Evolutionary conservation across 1,140 invertebrate genomes (phyloP), one percentile per base, ranked within the genome.

Genomic region (Coptotermes formosanus): DNA sequence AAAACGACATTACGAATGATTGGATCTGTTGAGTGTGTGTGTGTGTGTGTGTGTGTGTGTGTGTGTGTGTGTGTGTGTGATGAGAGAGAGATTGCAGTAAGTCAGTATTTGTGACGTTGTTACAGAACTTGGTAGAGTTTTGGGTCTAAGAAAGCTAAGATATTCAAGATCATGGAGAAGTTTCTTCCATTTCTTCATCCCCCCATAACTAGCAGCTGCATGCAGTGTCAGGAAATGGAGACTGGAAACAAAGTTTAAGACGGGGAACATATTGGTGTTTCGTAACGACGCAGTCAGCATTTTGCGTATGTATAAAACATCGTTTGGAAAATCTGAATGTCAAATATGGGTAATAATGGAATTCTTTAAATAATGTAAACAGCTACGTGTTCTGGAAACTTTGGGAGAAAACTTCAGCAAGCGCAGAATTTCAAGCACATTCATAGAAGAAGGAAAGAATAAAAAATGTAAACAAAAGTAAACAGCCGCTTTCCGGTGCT

Each of bases 1-100:
- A 75, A 75, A 75, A 75, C 16, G 7, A 75, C 64, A 75, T 75
- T 75, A 75, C 25, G 64, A 75, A 75, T n/a, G 64, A 75, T n/a
- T 75, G 64, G 19, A 30, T 75, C n/a, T n/a, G 25, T n/a, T 6
- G n/a, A 30, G 6, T 8, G n/a, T n/a, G 64, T n/a, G 64, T n/a
- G 59, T 23, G 25, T 64, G 14, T 64, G 45, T 2, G 59, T 23
- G 25, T 21, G 64, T n/a, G 64, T 4, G 64, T 4, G 64, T n/a
- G 7, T 69, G 64, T 69, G 1, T 4, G 59, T 12, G 45, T 19
- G 59, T 1, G 2, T 19, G 25, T 64, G 6, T 7, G 59, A 23
- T 4, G n/a, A 30, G 64, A 75, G n/a, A 6, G 64, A 75, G 14
- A 64, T 23, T 30, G 64, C 9, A 25, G 25, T 30, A 75, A 75